Conservation (phyloP, 2,113 vertebrate species). For the Manacus vitellinus region DNA sequence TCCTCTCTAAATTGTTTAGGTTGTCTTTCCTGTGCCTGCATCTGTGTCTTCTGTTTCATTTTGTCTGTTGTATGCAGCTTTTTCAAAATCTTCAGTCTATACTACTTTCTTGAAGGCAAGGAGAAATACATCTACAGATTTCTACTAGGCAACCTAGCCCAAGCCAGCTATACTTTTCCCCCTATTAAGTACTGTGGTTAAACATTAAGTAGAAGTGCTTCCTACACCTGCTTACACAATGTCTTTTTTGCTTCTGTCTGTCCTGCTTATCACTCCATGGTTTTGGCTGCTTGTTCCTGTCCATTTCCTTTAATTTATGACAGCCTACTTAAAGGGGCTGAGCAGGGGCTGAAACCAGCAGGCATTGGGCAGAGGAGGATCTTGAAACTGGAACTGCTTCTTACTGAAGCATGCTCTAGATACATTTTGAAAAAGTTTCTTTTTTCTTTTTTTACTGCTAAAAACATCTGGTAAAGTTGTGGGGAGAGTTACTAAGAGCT, state of each 20-base stretch:
- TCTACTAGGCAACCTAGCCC: background rate
- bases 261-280: background rate
- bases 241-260: background rate
- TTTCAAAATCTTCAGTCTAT: background rate
- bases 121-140: background rate
- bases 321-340: background rate
- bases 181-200: background rate
- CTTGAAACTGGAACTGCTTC: background rate
- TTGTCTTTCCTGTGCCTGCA: background rate
- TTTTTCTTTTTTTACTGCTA: background rate
- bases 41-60: background rate
- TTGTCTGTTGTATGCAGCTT: background rate
- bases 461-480: background rate
- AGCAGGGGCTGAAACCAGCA: background rate
- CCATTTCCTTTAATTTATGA: background rate
- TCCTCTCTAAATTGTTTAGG: background rate
- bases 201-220: conserved; percentile 28
- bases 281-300: background rate
- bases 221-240: background rate
- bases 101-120: background rate
- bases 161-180: background rate
- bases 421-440: background rate
- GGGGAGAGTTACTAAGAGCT: background rate
- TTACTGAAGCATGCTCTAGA: background rate
- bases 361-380: background rate